Percentiles rank a stretch among this genome's conserved stretches.
Conservation (phyloP, 23 tunicate species). For the Ascidia mentula region DNA sequence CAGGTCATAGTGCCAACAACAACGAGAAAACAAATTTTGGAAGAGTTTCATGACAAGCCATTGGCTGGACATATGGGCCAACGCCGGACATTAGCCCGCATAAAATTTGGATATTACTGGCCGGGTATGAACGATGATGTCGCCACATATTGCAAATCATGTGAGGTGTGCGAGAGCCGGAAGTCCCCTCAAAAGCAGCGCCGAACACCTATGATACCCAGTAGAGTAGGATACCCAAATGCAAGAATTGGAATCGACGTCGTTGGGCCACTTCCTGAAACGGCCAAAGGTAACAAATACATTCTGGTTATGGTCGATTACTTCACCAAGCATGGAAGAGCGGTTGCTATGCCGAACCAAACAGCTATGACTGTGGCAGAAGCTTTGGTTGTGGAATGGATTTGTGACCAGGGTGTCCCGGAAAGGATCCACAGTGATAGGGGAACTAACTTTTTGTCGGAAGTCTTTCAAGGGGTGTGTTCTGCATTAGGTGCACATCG, state of each 20-base stretch:
- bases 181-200: neutral
- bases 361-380: neutral
- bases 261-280: neutral
- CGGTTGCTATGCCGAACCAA: neutral
- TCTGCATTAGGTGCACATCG: neutral
- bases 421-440: neutral
- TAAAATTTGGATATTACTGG: neutral
- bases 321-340: neutral
- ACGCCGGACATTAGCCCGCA: neutral
- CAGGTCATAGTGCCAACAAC: neutral
- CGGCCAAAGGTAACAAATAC: neutral
- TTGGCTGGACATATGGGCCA: neutral
- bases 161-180: neutral
- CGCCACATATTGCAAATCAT: neutral
- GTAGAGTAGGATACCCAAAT: conserved; percentile 1
- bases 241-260: neutral
- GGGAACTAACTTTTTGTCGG: neutral
- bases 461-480: neutral
- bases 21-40: neutral
- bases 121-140: neutral
- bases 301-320: conserved; percentile 4
- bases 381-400: neutral
- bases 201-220: neutral
- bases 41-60: conserved; percentile 4
- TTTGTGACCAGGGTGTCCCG: conserved; percentile 7